Evolutionary conservation across 2,888 invertebrate genomes (phyloP), one percentile per base, ranked within the genome.

Genomic region (Monoplex corrugatus): DNA sequence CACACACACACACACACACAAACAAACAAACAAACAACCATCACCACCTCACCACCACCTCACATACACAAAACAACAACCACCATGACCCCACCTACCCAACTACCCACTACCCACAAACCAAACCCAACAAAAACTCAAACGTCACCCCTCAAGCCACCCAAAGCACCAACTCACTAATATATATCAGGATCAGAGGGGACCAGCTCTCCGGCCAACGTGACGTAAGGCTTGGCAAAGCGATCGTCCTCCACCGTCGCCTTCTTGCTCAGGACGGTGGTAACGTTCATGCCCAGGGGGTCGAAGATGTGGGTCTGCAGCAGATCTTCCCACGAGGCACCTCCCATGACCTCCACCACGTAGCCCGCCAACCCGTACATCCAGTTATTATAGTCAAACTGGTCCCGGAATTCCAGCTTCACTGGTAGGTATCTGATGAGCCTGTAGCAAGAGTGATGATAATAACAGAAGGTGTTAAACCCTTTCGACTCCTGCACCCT

Each of bases 381-480:
- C 89, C 89, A 89, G 85, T 89, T 89, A 63, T 89, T 89, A 68
- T 89, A 89, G 8, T 40, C 40, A 16, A 50, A 87, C 38, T 78
- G 35, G 85, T 89, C 87, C 28, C 89, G 87, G 85, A 89, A 88
- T 8, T 3, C 38, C 19, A 10, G 23, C 32, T 35, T n/a, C 35
- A 38, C 38, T 0, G 72, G 75, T 28, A 88, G 57, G 84, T 88
- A 88, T 28, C 50, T 72, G 23, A 84, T 19, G 0, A 72, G 83
- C 1, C 88, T 88, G 88, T 13, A 23, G 8, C 32, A 32, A n/a
- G 13, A 78, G 50, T n/a, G n/a, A n/a, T n/a, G n/a, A n/a, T n/a
- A n/a, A n/a, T n/a, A n/a, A n/a, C n/a, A n/a, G n/a, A n/a, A n/a
- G n/a, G n/a, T n/a, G n/a, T n/a, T n/a, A n/a, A n/a, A n/a, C n/a